Conservation (phyloP, 1,140 invertebrate species). For the Drosophila sturtevanti region DNA sequence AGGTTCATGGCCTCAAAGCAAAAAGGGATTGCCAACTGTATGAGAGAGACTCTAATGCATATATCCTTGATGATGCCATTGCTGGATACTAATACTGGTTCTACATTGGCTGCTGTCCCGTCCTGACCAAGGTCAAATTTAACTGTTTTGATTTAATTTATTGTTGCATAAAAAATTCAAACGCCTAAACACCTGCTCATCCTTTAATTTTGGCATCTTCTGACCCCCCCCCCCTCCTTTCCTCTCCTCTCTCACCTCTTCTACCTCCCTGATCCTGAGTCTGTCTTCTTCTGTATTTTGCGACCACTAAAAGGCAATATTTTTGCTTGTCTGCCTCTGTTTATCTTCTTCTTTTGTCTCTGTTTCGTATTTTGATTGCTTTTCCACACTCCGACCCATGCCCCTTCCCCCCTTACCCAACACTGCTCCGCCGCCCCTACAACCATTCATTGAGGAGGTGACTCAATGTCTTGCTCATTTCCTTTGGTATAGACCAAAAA, state of each 20-base stretch:
- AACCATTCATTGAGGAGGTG: constrained; percentile 48
- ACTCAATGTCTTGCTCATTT: constrained; percentile 80
- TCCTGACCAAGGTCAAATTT: constrained; percentile 70
- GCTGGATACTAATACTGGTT: neutral
- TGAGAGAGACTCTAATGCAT: constrained; percentile 41
- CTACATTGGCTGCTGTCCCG: neutral
- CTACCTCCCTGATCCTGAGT: too few species aligned
- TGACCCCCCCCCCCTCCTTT: too few species aligned
- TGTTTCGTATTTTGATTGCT: constrained; percentile 72
- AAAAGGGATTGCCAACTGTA: constrained; percentile 38
- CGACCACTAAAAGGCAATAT: constrained; percentile 67
- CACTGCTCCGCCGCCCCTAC: constrained; percentile 1
- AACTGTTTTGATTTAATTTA: constrained; percentile 80
- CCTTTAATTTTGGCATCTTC: constrained; percentile 7
- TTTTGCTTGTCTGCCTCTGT: constrained; percentile 77
- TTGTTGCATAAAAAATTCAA: constrained; percentile 65
- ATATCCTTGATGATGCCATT: constrained; percentile 36
- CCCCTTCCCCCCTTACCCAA: neutral
- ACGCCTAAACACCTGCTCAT: constrained; percentile 11
- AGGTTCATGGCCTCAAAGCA: constrained; percentile 64
- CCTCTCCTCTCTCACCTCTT: too few species aligned
- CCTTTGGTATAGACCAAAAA: constrained; percentile 52
- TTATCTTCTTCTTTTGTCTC: constrained; percentile 72
- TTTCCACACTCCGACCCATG: constrained; percentile 55
- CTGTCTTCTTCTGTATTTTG: constrained; percentile 21